Base-by-base conservation (phyloP, 2,888 invertebrate species). In the Microctonus aethiopoides region DNA sequence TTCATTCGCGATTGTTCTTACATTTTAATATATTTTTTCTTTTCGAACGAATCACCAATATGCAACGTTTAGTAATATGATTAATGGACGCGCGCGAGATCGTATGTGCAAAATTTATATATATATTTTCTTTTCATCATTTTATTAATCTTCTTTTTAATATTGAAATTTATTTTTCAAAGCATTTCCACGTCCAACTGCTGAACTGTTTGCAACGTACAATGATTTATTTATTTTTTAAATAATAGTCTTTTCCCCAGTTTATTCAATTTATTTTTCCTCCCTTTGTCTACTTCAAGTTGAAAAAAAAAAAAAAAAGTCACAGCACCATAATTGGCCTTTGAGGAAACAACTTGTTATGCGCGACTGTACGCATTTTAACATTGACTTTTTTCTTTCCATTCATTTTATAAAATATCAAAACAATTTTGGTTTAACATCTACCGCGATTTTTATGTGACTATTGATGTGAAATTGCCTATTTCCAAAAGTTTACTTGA, bases 41-140 rank as follows among this genome's bases (percentile, higher is more conserved):
- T 41, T 26, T 41, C 52, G 20, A 67, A 51, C 62, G 29, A 67
- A 67, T 16, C 13, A 54, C 39, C 16, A 16, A 46, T 57, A 59
- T 46, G 57, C 36, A 57, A 69, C 68, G 63, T 69, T 69, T 39
- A 32, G 39, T 56, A 52, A 69, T 64, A 64, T 46, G 52, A 64
- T 69, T 64, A 26, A 51, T 59, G 36, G 46, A 26, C 34, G 41
- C 64, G 63, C 41, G 41, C 20, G 64, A 64, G 51, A 16, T 46
- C 16, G 16, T 61, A 64, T 69, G 39, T 39, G 34, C 22, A 34
- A 60, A 20, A 36, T 36, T 26, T 57, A 11, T 60, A 39, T 60
- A 13, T 60, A 16, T n/a, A n/a, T n/a, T n/a, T n/a, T n/a, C n/a
- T n/a, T n/a, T n/a, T n/a, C n/a, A n/a, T n/a, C n/a, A 36, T 65